Evolutionary conservation across 1,140 invertebrate genomes (phyloP).

Genomic region (Oreohelix idahoensis): DNA sequence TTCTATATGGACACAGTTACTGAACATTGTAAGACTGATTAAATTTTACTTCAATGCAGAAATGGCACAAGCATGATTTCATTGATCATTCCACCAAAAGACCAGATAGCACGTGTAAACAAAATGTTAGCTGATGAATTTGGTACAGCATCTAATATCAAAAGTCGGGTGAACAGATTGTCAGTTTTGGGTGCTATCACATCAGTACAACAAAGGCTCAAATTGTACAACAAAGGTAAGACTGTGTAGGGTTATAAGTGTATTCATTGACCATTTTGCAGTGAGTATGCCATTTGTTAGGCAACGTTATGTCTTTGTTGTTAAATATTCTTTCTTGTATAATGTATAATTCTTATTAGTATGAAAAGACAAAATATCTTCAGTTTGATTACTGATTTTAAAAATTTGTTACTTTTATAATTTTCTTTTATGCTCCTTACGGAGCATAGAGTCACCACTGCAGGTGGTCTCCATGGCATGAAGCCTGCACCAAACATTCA

Average conservation of each 20-base stretch:
- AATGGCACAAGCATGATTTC: conserved; percentile 99
- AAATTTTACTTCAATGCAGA: conserved; percentile 75
- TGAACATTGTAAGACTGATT: neutral
- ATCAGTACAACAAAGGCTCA: conserved; percentile 98
- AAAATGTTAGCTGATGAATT: conserved; percentile 99
- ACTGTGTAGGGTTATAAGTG: neutral
- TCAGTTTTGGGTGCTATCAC: conserved; percentile 99
- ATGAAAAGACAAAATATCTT: too few relatives aligned
- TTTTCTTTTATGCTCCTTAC: too few relatives aligned
- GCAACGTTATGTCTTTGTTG: too few relatives aligned
- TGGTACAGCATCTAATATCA: conserved; percentile 99
- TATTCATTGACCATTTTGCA: neutral
- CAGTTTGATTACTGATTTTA: too few relatives aligned
- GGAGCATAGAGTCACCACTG: too few relatives aligned
- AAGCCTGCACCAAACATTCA: too few relatives aligned
- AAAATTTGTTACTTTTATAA: too few relatives aligned
- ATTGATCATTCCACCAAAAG: conserved; percentile 98
- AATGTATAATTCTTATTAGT: too few relatives aligned
- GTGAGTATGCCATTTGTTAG: too few relatives aligned
- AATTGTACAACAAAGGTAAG: conserved; percentile 97
- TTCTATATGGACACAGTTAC: too few relatives aligned
- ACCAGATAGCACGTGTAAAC: conserved; percentile 98
- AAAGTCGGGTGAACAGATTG: conserved; percentile 97
- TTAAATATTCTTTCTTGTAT: too few relatives aligned
- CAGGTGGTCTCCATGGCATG: too few relatives aligned